Base-by-base conservation (phyloP, 2,888 invertebrate species). In the Marasmarcha lunaedactyla region DNA sequence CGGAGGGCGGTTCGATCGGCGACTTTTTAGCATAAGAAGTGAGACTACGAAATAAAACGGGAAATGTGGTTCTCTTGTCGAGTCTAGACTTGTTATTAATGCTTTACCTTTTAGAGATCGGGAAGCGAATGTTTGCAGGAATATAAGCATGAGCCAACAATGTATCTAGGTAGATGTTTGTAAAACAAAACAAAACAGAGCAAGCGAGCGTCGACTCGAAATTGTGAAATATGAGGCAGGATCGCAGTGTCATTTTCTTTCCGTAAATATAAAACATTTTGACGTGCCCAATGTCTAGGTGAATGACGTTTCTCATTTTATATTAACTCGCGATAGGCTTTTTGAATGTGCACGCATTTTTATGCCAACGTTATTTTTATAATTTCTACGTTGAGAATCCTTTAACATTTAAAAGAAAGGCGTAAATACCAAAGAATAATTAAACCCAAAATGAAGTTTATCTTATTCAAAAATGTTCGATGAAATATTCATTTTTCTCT, bases 161-260 rank as follows among this genome's bases (percentile, higher is more conserved):
- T 12, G 14, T 11, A 6, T 34, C 5, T 9, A 34, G 2, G 12
- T 3, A 13, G 9, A 30, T 30, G n/a, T 10, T 7, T 10, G 30
- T 30, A 30, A 57, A 59, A 14, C 13, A 34, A 57, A 59, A 14
- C 13, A 34, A 9, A 34, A 62, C 52, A 47, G 37, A 44, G 46
- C 47, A 42, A 40, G 48, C 38, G 41, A 40, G 48, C 48, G 49
- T 47, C 50, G 55, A 55, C 56, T 59, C 57, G 61, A 66, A 68
- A 71, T 71, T 66, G 67, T 71, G 66, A 73, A 71, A 73, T 72
- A 77, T 71, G 68, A 67, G 55, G 48, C n/a, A n/a, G 63, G 68
- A 65, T 71, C 64, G 66, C 50, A 42, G 58, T 65, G 71, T 69
- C 71, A 66, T 63, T 68, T 57, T 60, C 59, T 56, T 51, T 52